Conservation (phyloP, 2,888 invertebrate genomes). For the Amiota communis region DNA sequence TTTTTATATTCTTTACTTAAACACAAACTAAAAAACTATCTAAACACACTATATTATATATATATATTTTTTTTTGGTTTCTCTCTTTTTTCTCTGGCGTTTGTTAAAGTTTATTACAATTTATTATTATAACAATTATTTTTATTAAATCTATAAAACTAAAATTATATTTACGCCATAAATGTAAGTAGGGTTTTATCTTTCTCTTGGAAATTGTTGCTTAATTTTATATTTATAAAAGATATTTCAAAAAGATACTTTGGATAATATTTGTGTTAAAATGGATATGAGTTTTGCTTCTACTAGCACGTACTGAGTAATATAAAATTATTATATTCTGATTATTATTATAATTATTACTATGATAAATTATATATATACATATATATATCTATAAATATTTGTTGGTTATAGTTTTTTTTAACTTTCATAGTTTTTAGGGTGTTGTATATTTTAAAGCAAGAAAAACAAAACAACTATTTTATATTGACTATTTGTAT, state of each 20-base stretch:
- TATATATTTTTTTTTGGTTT: constrained; percentile 54
- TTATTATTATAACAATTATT: constrained; percentile 48
- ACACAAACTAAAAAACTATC: constrained; percentile 36
- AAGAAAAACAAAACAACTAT: constrained; percentile 11
- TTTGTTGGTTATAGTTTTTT: constrained; percentile 27
- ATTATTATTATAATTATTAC: background rate
- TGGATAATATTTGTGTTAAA: background rate
- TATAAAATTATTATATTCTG: constrained; percentile 6
- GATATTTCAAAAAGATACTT: no score
- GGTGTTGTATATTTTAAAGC: constrained; percentile 24
- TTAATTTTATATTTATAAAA: constrained; percentile 48
- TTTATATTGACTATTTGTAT: constrained; percentile 30
- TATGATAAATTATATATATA: constrained; percentile 1
- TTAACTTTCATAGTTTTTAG: constrained; percentile 15
- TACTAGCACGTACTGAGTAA: constrained; percentile 24
- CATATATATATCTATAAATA: constrained; percentile 1
- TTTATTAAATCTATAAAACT: constrained; percentile 26
- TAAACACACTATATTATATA: constrained; percentile 24
- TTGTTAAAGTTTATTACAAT: constrained; percentile 20
- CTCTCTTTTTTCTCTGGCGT: constrained; percentile 54
- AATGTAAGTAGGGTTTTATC: constrained; percentile 54
- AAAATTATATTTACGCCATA: constrained; percentile 44
- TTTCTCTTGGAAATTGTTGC: constrained; percentile 57
- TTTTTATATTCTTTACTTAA: constrained; percentile 37
- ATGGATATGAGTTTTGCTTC: constrained; percentile 16